Base-by-base conservation (phyloP, 1,140 invertebrate species). In the Tachypleus tridentatus region DNA sequence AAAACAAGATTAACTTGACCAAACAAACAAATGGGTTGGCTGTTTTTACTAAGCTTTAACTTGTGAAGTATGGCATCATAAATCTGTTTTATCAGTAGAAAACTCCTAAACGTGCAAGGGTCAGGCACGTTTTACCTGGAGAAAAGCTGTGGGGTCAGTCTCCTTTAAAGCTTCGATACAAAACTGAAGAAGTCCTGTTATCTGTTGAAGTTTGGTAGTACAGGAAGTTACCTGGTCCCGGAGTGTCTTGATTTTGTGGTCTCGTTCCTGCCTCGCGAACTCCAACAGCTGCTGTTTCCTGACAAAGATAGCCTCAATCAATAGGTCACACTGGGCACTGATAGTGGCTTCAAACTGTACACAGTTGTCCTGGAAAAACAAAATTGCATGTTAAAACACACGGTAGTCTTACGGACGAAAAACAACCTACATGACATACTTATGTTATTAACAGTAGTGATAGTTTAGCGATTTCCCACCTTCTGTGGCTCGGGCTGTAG, bases 151-250 rank as follows among this genome's bases (percentile, higher is more conserved):
- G 72, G 92, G 89, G 77, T 99, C 96, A 10, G 89, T 93, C 80
- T 99, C 97, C 78, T 98, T 98, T 4, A 99, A 80, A 3, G 96
- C 93, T 78, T 99, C 97, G 72, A 98, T 97, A 77, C 94, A 98
- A 77, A 98, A 98, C 75, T 98, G 96, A 63, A 99, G 83, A 3
- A 98, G 80, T 7, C 91, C 92, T 0, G 94, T 98, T 58, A 95
- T 97, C 71, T 91, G 85, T 74, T 96, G 88, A 5, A 99, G 80
- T 72, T 91, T 85, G 48, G 81, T 81, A 9, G 91, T 92, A 75
- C 89, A 93, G 58, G 85, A 83, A 3, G 84, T 79, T 56, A 93
- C 89, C 77, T 95, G 90, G 68, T 94, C 89, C 79, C 85, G 86
- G 72, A 94, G 76, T 62, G 83, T 83, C 56, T 86, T 82, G 64